These are phyloP conservation scores for Chelonoidis abingdonii DNA, from an alignment of 2,113 vertebrate genomes.

Conservation along the genomic window DNA sequence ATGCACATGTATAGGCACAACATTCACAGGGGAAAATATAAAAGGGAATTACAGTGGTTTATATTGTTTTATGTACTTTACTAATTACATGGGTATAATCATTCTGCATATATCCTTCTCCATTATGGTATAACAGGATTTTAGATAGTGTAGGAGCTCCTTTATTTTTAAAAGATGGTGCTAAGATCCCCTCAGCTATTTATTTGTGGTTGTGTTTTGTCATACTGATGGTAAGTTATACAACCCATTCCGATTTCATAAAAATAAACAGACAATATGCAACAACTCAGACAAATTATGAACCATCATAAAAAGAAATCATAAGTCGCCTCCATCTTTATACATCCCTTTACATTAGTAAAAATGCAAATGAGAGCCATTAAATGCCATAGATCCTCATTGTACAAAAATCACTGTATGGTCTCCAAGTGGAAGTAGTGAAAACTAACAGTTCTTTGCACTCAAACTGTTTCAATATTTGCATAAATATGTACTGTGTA, in stretches of 20 bases:
- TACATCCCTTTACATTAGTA: background rate
- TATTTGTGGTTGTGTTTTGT: background rate
- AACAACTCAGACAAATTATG: background rate
- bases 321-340: conserved; percentile 25
- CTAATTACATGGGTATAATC: background rate
- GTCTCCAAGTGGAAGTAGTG: background rate
- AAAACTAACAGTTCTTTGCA: background rate
- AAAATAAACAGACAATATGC: background rate
- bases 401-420: background rate
- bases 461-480: conserved; percentile 18
- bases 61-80: background rate
- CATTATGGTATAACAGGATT: background rate
- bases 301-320: conserved; percentile 1
- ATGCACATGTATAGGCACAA: background rate
- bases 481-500: background rate
- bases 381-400: background rate
- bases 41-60: background rate
- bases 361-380: conserved; percentile 26
- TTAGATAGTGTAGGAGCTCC: background rate
- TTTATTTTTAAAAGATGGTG: background rate
- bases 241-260: background rate
- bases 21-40: background rate
- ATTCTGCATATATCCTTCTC: background rate
- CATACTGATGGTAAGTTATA: background rate
- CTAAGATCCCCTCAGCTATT: background rate